These are phyloP conservation scores for Nothobranchius furzeri DNA, from an alignment of 2,113 vertebrate species.

Conservation along the genomic window DNA sequence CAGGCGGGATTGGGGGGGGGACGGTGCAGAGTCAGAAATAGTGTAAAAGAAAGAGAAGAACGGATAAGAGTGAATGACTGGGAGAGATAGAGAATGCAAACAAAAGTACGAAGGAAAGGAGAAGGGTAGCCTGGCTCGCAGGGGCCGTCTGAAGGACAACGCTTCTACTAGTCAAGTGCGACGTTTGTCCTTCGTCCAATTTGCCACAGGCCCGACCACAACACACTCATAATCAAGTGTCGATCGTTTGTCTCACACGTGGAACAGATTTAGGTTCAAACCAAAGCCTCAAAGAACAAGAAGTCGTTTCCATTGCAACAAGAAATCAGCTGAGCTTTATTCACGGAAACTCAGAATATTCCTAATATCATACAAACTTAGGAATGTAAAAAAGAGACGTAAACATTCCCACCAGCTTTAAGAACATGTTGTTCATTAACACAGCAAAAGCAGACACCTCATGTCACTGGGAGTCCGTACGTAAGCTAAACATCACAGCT, in stretches of 20 bases:
- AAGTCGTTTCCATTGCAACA: constrained; percentile 10
- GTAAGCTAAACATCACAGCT: background rate
- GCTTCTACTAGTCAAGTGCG: constrained; percentile 72
- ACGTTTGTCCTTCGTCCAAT: constrained; percentile 72
- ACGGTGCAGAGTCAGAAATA: constrained; percentile 58
- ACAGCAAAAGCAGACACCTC: constrained; percentile 1
- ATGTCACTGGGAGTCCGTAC: background rate
- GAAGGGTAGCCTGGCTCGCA: constrained; percentile 68
- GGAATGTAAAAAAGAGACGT: background rate
- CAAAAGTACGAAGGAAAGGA: constrained; percentile 36
- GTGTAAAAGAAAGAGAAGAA: constrained; percentile 59
- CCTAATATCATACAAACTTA: constrained; percentile 4
- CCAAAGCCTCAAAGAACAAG: background rate
- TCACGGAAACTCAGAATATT: background rate
- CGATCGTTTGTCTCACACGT: constrained; percentile 58
- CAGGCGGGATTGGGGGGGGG: constrained; percentile 32
- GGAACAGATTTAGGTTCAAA: constrained; percentile 25
- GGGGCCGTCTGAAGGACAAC: constrained; percentile 75
- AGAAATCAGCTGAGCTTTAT: constrained; percentile 12
- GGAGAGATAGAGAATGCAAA: constrained; percentile 41
- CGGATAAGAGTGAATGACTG: constrained; percentile 50
- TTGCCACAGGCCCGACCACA: constrained; percentile 64
- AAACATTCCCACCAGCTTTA: constrained; percentile 4
- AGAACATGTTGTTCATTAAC: background rate
- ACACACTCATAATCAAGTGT: constrained; percentile 65